phyloP scores from a whole-genome alignment of 2,113 vertebrate genomes.

The Notothenia rossii region DNA sequence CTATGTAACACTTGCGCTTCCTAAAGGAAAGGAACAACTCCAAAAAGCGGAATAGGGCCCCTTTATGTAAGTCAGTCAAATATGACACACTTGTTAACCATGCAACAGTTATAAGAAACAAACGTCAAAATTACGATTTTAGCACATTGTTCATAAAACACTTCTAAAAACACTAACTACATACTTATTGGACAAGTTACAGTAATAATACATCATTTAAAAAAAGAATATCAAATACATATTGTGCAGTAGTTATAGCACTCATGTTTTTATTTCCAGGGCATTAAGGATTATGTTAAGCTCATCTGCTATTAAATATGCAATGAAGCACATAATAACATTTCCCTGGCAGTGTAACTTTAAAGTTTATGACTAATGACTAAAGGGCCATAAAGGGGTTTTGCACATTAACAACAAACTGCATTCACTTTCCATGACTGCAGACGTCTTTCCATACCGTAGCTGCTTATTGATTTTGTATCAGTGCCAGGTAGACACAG shows the following conservation, averaged over 20 bases:
- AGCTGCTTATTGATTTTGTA: conserved; percentile 15
- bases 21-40: no score
- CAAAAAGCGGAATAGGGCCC: no score
- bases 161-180: no score
- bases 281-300: background rate
- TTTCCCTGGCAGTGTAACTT: background rate
- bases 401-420: conserved; percentile 14
- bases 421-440: background rate
- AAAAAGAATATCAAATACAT: background rate
- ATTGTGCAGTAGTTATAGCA: background rate
- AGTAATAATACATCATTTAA: background rate
- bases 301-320: background rate
- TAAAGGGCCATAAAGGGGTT: background rate
- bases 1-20: no score
- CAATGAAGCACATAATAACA: background rate
- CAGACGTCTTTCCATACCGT: background rate
- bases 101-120: no score
- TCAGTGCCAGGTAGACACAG: background rate
- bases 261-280: background rate
- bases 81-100: no score
- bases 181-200: background rate
- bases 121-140: no score
- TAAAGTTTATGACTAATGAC: background rate
- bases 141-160: no score
- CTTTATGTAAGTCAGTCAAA: no score